Conservation (phyloP, 2,797 vertebrate genomes). For the Rhinoraja longicauda region DNA sequence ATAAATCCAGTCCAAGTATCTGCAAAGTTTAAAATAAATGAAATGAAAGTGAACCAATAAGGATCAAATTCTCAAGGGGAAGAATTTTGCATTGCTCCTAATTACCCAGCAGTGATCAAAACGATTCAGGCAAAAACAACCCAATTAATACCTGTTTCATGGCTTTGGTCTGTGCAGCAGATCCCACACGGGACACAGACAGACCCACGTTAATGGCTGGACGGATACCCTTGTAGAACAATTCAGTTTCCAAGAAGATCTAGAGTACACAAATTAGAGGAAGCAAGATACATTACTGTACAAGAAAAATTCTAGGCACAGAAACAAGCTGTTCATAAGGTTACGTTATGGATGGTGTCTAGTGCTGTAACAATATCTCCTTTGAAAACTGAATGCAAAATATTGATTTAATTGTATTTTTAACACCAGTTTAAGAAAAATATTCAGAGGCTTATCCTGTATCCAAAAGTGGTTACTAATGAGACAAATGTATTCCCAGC, state of each 20-base stretch:
- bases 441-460: background rate
- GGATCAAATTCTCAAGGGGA: background rate
- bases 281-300: background rate
- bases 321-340: background rate
- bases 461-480: background rate
- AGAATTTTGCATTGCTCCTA: background rate
- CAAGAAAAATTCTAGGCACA: background rate
- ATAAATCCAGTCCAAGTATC: too few relatives aligned
- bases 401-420: background rate
- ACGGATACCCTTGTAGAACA: conserved; percentile 98
- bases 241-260: conserved; percentile 98
- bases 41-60: background rate
- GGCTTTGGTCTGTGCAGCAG: conserved; percentile 94
- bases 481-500: background rate
- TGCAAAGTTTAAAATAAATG: background rate
- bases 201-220: conserved; percentile 96
- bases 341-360: background rate
- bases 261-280: conserved; percentile 46
- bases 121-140: background rate
- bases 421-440: background rate
- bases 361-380: background rate
- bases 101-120: background rate
- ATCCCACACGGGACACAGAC: conserved; percentile 94
- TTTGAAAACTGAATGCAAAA: background rate
- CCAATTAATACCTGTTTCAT: conserved; percentile 86